These are phyloP conservation scores for Borostomias antarcticus DNA, from an alignment of 2,797 vertebrate species.

Conservation along the genomic window DNA sequence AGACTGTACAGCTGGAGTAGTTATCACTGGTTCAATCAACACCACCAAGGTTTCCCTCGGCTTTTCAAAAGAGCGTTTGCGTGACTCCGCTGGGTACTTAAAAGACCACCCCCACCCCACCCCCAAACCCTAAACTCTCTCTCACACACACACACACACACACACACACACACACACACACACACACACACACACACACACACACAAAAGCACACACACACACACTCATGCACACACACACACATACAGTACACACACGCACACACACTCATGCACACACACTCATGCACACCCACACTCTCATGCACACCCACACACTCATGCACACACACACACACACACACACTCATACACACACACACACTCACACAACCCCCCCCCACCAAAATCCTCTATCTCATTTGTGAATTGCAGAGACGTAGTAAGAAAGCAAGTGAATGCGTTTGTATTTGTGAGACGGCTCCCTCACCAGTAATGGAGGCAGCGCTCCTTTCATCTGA, in stretches of 20 bases:
- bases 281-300: background rate
- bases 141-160: slow-evolving; percentile 15
- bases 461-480: background rate
- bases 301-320: slow-evolving; percentile 7
- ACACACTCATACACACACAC: slow-evolving; percentile 8
- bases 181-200: slow-evolving; percentile 14
- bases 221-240: slow-evolving; percentile 12
- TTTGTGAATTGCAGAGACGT: background rate
- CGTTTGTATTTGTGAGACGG: background rate
- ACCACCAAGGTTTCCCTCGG: slow-evolving; percentile 13
- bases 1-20: slow-evolving; percentile 34
- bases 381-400: no score
- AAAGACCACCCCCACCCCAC: background rate
- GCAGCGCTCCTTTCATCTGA: background rate
- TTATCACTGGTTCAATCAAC: slow-evolving; percentile 34
- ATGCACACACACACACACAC: slow-evolving; percentile 11
- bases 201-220: slow-evolving; percentile 12
- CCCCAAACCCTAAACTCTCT: background rate
- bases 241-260: slow-evolving; percentile 14
- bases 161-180: slow-evolving; percentile 11
- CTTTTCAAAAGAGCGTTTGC: slow-evolving; percentile 21
- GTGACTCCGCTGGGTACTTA: slow-evolving; percentile 26
- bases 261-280: slow-evolving; percentile 9
- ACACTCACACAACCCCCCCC: no score
- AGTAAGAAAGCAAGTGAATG: background rate